Conservation (phyloP, 2,113 vertebrate species). For the Cichladusa arquata region DNA sequence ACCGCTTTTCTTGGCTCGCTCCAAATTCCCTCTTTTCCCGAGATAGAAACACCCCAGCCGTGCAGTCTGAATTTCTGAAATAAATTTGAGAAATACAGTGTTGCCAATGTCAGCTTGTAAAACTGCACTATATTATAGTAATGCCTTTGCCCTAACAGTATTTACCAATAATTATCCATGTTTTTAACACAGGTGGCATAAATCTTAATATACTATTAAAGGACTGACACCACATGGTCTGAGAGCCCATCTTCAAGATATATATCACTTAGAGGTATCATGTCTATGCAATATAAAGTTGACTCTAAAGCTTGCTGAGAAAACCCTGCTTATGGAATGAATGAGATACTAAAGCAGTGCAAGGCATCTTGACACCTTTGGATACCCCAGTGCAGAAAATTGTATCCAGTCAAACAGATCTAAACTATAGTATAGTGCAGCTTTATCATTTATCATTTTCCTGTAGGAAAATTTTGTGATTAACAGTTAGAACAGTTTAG, state of each 20-base stretch:
- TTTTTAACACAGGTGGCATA: slow-evolving; percentile 88
- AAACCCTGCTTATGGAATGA: slow-evolving; percentile 66
- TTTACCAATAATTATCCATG: slow-evolving; percentile 84
- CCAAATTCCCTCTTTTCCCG: slow-evolving; percentile 63
- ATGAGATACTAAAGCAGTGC: slow-evolving; percentile 51
- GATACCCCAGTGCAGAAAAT: slow-evolving; percentile 59
- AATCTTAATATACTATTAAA: slow-evolving; percentile 90
- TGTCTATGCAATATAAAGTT: slow-evolving; percentile 80
- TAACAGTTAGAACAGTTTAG: slow-evolving; percentile 65
- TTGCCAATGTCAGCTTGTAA: slow-evolving; percentile 77
- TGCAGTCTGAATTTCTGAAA: slow-evolving; percentile 49
- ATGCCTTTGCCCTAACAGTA: slow-evolving; percentile 74
- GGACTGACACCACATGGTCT: slow-evolving; percentile 84
- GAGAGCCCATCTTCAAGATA: slow-evolving; percentile 86
- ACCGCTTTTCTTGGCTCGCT: slow-evolving; percentile 61
- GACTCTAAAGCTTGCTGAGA: slow-evolving; percentile 75
- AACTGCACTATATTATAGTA: slow-evolving; percentile 89
- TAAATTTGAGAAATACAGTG: slow-evolving; percentile 51
- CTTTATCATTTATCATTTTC: slow-evolving; percentile 68
- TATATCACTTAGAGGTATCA: slow-evolving; percentile 86
- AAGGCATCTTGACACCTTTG: slow-evolving; percentile 66
- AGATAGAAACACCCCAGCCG: slow-evolving; percentile 38
- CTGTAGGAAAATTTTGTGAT: slow-evolving; percentile 29
- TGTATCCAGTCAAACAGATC: slow-evolving; percentile 47
- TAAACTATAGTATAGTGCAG: slow-evolving; percentile 86